These are phyloP conservation scores for Alosa alosa DNA, from an alignment of 2,113 vertebrate species.

Conservation along the genomic window DNA sequence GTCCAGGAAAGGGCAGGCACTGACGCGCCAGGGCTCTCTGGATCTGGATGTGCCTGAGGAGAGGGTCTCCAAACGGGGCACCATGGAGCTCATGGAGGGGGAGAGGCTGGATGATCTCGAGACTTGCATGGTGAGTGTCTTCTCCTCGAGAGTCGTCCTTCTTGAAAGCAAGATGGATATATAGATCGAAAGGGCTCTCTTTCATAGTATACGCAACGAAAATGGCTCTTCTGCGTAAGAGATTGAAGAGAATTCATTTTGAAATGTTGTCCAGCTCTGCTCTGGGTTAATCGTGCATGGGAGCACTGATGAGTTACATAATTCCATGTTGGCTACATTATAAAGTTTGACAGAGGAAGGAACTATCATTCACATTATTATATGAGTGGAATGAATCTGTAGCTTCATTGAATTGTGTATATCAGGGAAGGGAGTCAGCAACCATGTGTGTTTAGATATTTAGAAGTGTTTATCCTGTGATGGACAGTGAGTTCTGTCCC, in stretches of 20 bases:
- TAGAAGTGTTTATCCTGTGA: neutral
- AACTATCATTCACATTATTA: neutral
- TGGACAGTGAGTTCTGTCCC: neutral
- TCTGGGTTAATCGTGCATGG: neutral
- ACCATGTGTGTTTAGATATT: neutral
- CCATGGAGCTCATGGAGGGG: constrained; percentile 82
- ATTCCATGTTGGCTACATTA: neutral
- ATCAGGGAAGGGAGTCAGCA: neutral
- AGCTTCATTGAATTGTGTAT: neutral
- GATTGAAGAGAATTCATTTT: neutral
- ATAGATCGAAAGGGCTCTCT: neutral
- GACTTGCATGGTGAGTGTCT: constrained; percentile 82
- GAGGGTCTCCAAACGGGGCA: constrained; percentile 75
- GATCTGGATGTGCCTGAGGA: constrained; percentile 83
- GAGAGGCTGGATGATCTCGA: constrained; percentile 92
- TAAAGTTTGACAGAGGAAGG: neutral
- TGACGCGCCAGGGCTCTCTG: constrained; percentile 80
- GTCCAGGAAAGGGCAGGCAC: constrained; percentile 77
- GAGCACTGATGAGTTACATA: neutral
- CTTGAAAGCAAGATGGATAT: neutral
- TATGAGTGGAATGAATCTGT: neutral
- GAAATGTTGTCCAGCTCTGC: neutral
- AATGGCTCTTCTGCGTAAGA: neutral
- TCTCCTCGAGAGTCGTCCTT: neutral
- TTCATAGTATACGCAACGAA: neutral